phyloP scores from a whole-genome alignment of 2,797 vertebrate genomes.

The Eulemur rubriventer region DNA sequence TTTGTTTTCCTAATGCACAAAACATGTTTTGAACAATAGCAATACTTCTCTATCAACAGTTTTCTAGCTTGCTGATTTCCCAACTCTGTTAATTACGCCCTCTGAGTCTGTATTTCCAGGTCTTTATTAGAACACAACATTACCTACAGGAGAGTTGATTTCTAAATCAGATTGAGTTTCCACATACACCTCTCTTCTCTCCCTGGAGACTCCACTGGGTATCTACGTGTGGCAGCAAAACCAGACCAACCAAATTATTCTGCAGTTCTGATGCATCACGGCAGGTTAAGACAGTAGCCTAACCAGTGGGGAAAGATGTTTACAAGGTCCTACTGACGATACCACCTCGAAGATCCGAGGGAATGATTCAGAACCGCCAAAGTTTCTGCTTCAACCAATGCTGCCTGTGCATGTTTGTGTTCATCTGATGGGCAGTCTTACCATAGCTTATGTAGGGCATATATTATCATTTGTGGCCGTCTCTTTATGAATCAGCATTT shows the following conservation, averaged over 20 bases:
- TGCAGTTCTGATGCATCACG: slow-evolving; percentile 29
- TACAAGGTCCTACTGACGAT: slow-evolving; percentile 64
- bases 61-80: slow-evolving; percentile 76
- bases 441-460: slow-evolving; percentile 32
- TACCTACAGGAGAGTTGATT: slow-evolving; percentile 79
- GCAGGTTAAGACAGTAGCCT: slow-evolving; percentile 75
- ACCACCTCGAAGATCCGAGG: slow-evolving; percentile 64
- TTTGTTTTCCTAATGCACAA: slow-evolving; percentile 79
- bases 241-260: slow-evolving; percentile 68
- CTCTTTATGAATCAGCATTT: slow-evolving; percentile 80
- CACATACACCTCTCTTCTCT: slow-evolving; percentile 53
- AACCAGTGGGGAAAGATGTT: slow-evolving; percentile 64
- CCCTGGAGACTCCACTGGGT: slow-evolving; percentile 46
- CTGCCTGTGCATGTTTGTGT: slow-evolving; percentile 63
- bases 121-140: slow-evolving; percentile 78
- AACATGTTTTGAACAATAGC: slow-evolving; percentile 80
- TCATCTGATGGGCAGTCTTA: slow-evolving; percentile 71
- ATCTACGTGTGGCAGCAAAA: slow-evolving; percentile 67
- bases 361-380: slow-evolving; percentile 64
- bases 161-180: slow-evolving; percentile 76
- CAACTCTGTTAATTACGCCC: slow-evolving; percentile 77
- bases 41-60: slow-evolving; percentile 77
- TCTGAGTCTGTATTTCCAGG: slow-evolving; percentile 76
- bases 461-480: slow-evolving; percentile 66
- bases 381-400: slow-evolving; percentile 16